Evolutionary conservation across 2,888 invertebrate genomes (phyloP), one percentile per base, ranked within the genome.

Genomic region (Branchipolynoe longqiensis): DNA sequence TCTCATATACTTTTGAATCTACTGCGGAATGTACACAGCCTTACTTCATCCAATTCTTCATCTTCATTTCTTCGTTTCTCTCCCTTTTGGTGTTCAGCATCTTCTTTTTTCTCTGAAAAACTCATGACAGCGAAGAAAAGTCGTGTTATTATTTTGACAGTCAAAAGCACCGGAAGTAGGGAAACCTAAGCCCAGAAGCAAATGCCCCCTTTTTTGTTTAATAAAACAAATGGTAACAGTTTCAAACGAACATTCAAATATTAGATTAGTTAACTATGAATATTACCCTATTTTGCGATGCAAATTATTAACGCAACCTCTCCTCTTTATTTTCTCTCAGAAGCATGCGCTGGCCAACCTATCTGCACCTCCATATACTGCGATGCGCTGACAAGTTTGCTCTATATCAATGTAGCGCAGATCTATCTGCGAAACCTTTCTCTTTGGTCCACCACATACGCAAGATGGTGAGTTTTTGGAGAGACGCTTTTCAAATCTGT

Each of bases 401-500:
- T n/a, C n/a, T n/a, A n/a, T n/a, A n/a, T n/a, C n/a, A n/a, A n/a
- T n/a, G n/a, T n/a, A n/a, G n/a, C n/a, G n/a, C n/a, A n/a, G n/a
- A n/a, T n/a, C n/a, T n/a, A n/a, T n/a, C n/a, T n/a, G n/a, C n/a
- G n/a, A n/a, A n/a, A n/a, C 36, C 85, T 85, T 85, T 81, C 85
- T 85, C 69, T 85, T 59, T 31, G 56, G 40, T 28, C 58, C 78
- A 62, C 73, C 56, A 62, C 25, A 81, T 31, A 58, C 14, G 0
- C 64, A 58, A 81, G 56, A 84, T 84, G 84, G 84, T 84, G 84
- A 84, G 84, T 73, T 6, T 14, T 31, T n/a, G 6, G 28, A 40
- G 6, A n/a, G 31, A 31, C 22, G n/a, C n/a, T 78, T 38, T 56
- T 31, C 25, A 84, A 74, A 84, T 84, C 84, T 36, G 18, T 36